Evolutionary conservation across 2,113 vertebrate genomes (phyloP).

Genomic region (Myiozetetes cayanensis): DNA sequence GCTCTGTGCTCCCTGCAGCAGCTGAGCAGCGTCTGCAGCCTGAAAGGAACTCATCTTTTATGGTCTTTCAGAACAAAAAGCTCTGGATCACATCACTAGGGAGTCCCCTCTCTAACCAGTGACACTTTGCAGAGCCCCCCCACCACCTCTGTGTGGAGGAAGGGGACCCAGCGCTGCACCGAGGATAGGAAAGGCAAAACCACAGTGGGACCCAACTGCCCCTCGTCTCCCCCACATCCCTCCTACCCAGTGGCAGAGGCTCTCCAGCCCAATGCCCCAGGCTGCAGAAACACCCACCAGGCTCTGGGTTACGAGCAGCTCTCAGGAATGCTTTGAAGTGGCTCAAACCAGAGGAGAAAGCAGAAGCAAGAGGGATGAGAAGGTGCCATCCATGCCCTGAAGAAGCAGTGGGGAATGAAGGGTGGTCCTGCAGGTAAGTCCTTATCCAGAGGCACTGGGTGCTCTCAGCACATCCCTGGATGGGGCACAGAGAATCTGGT

Average conservation of each 20-base stretch:
- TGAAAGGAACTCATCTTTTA: background rate
- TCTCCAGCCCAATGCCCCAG: background rate
- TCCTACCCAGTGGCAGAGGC: background rate
- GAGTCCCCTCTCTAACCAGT: background rate
- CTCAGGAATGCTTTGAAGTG: conserved; percentile 57
- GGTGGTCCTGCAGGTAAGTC: background rate
- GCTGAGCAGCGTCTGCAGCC: rapidly evolving
- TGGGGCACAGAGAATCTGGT: rapidly evolving
- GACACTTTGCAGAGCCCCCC: background rate
- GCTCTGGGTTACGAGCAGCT: background rate
- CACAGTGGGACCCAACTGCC: rapidly evolving
- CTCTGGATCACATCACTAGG: background rate
- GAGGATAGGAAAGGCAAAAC: background rate
- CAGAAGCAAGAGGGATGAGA: background rate
- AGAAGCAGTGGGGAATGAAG: rapidly evolving
- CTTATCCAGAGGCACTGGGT: rapidly evolving
- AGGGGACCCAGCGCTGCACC: rapidly evolving
- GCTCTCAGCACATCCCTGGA: background rate
- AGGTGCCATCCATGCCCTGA: rapidly evolving
- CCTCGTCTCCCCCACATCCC: background rate
- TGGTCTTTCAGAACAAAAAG: background rate
- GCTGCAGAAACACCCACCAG: background rate
- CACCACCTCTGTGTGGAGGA: rapidly evolving
- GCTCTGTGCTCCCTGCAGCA: background rate
- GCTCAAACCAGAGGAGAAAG: background rate